phyloP scores from a whole-genome alignment of 2,797 vertebrate genomes.

The Amazonetta brasiliensis region DNA sequence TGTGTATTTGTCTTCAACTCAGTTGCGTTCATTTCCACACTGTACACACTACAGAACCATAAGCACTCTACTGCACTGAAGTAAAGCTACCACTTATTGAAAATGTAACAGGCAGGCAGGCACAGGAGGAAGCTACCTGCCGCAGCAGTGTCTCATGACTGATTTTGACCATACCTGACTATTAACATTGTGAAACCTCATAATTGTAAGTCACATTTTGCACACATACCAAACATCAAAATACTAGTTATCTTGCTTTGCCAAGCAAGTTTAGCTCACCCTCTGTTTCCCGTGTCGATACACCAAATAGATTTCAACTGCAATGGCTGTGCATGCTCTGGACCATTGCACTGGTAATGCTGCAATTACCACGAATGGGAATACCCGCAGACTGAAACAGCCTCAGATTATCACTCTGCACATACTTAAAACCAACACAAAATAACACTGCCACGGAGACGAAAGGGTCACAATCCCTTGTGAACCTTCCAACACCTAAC shows the following conservation, averaged over 20 bases:
- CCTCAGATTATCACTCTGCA: background rate
- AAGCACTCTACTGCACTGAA: rapidly evolving
- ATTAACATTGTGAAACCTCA: background rate
- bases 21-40: background rate
- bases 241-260: background rate
- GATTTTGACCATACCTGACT: background rate
- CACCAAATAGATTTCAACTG: background rate
- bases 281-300: background rate
- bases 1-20: background rate
- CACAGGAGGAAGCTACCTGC: background rate
- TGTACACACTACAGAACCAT: rapidly evolving
- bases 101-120: background rate
- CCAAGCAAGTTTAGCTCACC: background rate
- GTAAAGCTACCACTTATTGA: background rate
- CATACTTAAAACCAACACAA: background rate
- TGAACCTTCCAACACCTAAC: background rate
- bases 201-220: background rate
- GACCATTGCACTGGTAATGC: background rate
- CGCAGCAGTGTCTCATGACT: background rate
- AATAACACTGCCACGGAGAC: background rate
- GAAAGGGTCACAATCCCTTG: background rate
- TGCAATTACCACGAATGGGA: background rate
- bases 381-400: background rate
- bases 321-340: background rate
- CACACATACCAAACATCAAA: background rate